A percentile compares a stretch with the other conserved stretches of the same genome.
These are phyloP conservation scores for Parasteatoda tepidariorum DNA, from an alignment of 1,140 invertebrate species.

Conservation along the genomic window DNA sequence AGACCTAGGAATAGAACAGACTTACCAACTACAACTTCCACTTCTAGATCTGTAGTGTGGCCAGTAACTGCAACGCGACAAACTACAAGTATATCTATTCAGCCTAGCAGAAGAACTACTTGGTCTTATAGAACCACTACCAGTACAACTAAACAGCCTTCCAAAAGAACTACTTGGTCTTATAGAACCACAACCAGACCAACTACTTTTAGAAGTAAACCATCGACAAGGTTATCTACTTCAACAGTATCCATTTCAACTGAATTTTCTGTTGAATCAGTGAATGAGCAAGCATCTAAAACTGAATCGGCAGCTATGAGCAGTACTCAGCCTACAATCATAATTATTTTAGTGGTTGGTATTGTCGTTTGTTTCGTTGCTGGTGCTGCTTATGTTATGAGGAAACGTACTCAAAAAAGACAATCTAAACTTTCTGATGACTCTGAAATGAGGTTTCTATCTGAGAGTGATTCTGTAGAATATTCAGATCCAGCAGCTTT, in stretches of 20 bases:
- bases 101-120: neutral
- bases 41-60: neutral
- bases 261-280: neutral
- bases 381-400: neutral
- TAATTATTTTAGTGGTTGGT: constrained; percentile 8
- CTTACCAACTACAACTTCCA: neutral
- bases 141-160: neutral
- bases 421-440: constrained; percentile 61
- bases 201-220: neutral
- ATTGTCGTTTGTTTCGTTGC: neutral
- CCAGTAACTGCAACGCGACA: neutral
- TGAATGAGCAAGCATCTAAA: constrained; percentile 4
- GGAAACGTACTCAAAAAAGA: neutral
- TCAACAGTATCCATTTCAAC: neutral
- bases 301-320: neutral
- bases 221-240: neutral
- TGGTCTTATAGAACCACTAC: neutral
- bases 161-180: neutral
- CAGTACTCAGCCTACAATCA: neutral
- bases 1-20: neutral
- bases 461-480: constrained; percentile 55
- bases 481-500: constrained; percentile 18
- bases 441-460: constrained; percentile 62
- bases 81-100: neutral
- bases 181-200: neutral